Conservation (phyloP, 2,888 invertebrate genomes). For the Laspeyria flexula region DNA sequence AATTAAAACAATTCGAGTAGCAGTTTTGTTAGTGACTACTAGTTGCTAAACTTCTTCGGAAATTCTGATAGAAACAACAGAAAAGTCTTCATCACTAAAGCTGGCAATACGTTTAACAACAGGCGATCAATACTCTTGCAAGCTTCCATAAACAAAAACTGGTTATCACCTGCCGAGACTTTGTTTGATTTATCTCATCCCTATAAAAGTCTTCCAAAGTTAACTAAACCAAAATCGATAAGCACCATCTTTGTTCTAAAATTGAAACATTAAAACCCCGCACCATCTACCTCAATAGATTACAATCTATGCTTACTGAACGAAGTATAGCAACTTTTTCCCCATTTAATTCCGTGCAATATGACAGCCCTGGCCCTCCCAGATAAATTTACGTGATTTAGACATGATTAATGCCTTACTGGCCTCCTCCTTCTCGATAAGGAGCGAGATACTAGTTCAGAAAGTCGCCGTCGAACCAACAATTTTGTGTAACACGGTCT, state of each 20-base stretch:
- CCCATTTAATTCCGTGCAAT: slow-evolving; percentile 32
- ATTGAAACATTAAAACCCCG: background rate
- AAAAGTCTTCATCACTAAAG: too few relatives aligned
- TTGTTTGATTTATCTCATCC: too few relatives aligned
- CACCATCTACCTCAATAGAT: slow-evolving; percentile 1
- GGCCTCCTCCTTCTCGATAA: slow-evolving; percentile 41
- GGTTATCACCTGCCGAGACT: too few relatives aligned
- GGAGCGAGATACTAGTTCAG: slow-evolving; percentile 20
- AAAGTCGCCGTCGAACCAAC: slow-evolving; percentile 10
- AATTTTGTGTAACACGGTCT: slow-evolving; percentile 22
- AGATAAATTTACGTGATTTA: slow-evolving; percentile 61
- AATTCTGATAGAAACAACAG: too few relatives aligned
- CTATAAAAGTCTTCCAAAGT: too few relatives aligned
- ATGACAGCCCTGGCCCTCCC: slow-evolving; percentile 37
- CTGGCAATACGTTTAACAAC: too few relatives aligned
- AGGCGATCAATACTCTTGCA: too few relatives aligned
- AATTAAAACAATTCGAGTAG: too few relatives aligned
- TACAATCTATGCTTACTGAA: slow-evolving; percentile 2
- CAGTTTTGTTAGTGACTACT: too few relatives aligned
- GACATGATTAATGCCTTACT: slow-evolving; percentile 55
- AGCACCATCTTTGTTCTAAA: background rate
- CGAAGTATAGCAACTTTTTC: slow-evolving; percentile 12
- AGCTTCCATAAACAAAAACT: too few relatives aligned
- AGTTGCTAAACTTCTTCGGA: too few relatives aligned
- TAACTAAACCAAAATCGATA: too few relatives aligned